These are phyloP conservation scores for Fulmarus glacialis DNA, from an alignment of 2,113 vertebrate genomes.

Conservation along the genomic window DNA sequence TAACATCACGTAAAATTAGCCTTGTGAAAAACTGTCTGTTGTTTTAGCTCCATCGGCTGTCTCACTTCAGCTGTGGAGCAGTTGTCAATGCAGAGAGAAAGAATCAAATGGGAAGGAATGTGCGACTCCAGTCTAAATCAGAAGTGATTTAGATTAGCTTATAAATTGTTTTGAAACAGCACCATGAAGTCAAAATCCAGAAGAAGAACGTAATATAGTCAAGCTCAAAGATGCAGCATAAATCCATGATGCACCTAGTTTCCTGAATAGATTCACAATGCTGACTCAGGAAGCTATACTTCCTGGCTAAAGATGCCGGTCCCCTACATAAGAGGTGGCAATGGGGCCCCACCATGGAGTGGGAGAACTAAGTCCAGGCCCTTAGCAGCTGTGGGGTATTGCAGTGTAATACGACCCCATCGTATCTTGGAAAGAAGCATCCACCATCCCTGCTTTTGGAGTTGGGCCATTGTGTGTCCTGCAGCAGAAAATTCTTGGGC, in stretches of 20 bases:
- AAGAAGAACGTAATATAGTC: background rate
- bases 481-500: background rate
- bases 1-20: background rate
- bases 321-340: background rate
- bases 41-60: background rate
- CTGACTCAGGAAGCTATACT: background rate
- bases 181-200: background rate
- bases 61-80: background rate
- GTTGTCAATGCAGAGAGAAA: background rate
- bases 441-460: background rate
- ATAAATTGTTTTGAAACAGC: background rate
- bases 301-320: background rate
- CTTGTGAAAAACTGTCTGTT: background rate
- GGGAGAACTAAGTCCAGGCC: background rate
- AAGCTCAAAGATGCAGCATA: background rate
- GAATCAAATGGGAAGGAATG: background rate
- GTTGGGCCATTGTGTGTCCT: accelerated
- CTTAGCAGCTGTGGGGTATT: background rate
- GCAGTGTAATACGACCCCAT: background rate
- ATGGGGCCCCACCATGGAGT: background rate
- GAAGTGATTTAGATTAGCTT: background rate
- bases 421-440: background rate
- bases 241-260: background rate
- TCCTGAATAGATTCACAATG: background rate
- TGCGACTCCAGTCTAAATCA: background rate